Evolutionary conservation across 2,113 vertebrate genomes (phyloP), one percentile per base, ranked within the genome.

Genomic region (Brachypteracias leptosomus): DNA sequence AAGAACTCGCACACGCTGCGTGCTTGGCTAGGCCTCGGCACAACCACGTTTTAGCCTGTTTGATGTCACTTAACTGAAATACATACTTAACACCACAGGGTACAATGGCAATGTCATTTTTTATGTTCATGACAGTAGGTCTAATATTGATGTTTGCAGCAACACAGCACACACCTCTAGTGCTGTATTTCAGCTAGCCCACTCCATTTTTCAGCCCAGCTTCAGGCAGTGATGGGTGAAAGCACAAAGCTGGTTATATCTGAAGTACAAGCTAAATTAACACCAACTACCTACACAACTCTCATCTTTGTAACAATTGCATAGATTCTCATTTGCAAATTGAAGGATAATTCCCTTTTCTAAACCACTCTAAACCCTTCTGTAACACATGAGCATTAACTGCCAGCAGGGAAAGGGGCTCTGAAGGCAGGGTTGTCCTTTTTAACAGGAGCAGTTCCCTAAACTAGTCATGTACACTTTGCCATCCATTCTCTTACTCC

Each of bases 231-330:
- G 84, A 49, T 4, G 62, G 15, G 21, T 31, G 25, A 87, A 20
- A 46, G 20, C 0, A 1, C 28, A 62, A 57, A 74, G n/a, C 36
- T 0, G 2, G 7, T n/a, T 13, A 19, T 17, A 57, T 49, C 47
- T 59, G 17, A 81, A 75, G 80, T 1, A 70, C 47, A 52, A 63
- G 74, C n/a, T 67, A 46, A 84, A 4, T n/a, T 46, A 62, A 28
- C 36, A 87, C 36, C 33, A 88, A 4, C 24, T 35, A 76, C 49
- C 36, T 68, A 65, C 25, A 42, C 25, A 83, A 83, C 6, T 40
- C n/a, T 76, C 13, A 47, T 18, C 67, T 71, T 29, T n/a, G 3
- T 38, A 88, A 85, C 18, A 36, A 20, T 0, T 19, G 7, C 16
- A 26, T 7, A 72, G 52, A 28, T 52, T 46, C 5, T 13, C 7